Conservation (phyloP, 2,888 invertebrate species). For the Eilema caniola region DNA sequence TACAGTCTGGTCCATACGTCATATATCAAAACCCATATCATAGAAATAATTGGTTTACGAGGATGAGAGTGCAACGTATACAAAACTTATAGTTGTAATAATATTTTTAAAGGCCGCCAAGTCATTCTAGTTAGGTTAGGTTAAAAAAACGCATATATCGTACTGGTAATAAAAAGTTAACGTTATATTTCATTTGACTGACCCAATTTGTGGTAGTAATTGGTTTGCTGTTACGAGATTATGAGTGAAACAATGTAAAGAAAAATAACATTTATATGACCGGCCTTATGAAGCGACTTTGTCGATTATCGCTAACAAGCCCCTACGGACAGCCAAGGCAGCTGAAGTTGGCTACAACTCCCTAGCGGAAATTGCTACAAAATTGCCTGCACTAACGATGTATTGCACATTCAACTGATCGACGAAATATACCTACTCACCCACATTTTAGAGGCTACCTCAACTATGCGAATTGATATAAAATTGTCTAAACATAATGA, state of each 20-base stretch:
- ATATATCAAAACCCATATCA: no score
- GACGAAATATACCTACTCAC: background rate
- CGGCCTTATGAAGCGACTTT: background rate
- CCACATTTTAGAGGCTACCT: background rate
- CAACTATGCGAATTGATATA: background rate
- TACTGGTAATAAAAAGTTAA: no score
- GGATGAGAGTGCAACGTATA: no score
- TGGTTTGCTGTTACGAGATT: background rate
- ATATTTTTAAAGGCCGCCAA: no score
- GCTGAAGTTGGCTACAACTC: background rate
- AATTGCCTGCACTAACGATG: slow-evolving; percentile 2
- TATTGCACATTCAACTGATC: background rate
- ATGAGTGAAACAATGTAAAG: background rate
- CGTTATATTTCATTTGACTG: background rate
- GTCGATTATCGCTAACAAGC: background rate
- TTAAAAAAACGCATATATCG: no score
- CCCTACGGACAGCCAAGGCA: background rate
- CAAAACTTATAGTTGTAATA: no score
- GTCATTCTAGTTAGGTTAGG: no score
- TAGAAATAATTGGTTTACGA: no score
- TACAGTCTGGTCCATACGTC: no score
- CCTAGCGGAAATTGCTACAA: slow-evolving; percentile 1
- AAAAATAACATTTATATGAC: background rate
- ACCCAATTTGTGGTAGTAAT: background rate
- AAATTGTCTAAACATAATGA: background rate